Percentiles rank a stretch among this genome's conserved stretches.
Evolutionary conservation across 2,888 invertebrate species (phyloP).

Genomic region (Ditylenchus weischeri): DNA sequence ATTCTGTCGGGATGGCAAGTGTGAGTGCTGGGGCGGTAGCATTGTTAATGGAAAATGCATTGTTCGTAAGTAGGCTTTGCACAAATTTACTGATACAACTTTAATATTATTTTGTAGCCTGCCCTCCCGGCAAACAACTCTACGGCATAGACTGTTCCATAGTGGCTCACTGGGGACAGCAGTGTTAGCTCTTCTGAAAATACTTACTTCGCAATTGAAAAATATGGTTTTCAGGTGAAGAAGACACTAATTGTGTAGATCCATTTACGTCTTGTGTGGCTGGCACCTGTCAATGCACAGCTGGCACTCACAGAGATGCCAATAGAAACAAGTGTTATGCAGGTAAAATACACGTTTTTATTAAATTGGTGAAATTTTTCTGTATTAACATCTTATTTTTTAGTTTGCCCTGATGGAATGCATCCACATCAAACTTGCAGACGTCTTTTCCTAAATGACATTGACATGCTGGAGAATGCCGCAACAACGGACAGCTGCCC

Average conservation of each 20-base stretch:
- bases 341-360: conserved; percentile 29
- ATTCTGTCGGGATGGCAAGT: conserved; percentile 57
- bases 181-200: conserved; percentile 36
- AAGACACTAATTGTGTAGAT: conserved; percentile 53
- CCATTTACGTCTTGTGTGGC: conserved; percentile 54
- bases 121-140: conserved; percentile 55
- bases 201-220: neutral
- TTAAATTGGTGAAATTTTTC: neutral
- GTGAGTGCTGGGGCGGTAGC: conserved; percentile 58
- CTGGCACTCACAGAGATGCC: conserved; percentile 52
- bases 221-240: conserved; percentile 22
- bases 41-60: conserved; percentile 54
- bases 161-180: conserved; percentile 53
- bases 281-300: conserved; percentile 55
- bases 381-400: conserved; percentile 6
- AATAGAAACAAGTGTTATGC: conserved; percentile 52
- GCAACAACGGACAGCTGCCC: conserved; percentile 55
- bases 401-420: conserved; percentile 58
- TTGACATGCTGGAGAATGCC: conserved; percentile 56
- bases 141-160: conserved; percentile 55
- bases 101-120: conserved; percentile 47
- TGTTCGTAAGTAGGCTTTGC: conserved; percentile 47
- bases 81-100: too few species aligned
- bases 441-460: conserved; percentile 56
- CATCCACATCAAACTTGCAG: conserved; percentile 56